These are phyloP conservation scores for Drosophila malerkotliana DNA, from an alignment of 1,140 invertebrate genomes.

Conservation along the genomic window DNA sequence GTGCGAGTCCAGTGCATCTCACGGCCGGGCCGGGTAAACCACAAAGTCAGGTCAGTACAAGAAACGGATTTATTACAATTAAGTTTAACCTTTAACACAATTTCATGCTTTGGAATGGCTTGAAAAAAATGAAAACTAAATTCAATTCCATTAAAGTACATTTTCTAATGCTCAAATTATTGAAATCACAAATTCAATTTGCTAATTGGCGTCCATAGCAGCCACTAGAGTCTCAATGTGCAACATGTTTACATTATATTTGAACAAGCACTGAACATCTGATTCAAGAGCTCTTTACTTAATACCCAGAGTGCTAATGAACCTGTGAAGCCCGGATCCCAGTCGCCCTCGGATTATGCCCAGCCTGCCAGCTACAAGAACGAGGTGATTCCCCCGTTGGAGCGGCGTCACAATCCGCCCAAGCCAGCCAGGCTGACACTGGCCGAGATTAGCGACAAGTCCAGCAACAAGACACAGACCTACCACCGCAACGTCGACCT, in stretches of 20 bases:
- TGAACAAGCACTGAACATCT: neutral
- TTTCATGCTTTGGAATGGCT: neutral
- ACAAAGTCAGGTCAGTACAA: conserved; percentile 50
- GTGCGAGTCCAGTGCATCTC: conserved; percentile 33
- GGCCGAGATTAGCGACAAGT: conserved; percentile 24
- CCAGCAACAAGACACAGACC: conserved; percentile 55
- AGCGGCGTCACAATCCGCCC: conserved; percentile 9
- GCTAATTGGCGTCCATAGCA: neutral
- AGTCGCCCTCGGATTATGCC: conserved; percentile 54
- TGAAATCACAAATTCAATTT: neutral
- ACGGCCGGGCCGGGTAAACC: conserved; percentile 60
- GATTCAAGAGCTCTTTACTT: neutral
- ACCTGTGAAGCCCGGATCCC: conserved; percentile 54
- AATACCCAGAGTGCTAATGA: conserved; percentile 63
- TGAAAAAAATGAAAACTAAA: neutral
- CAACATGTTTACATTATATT: neutral
- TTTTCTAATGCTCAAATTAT: neutral
- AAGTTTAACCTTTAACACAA: conserved; percentile 3
- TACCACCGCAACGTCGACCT: conserved; percentile 75
- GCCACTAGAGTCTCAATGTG: neutral
- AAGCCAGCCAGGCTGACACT: conserved; percentile 17
- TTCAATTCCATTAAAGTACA: neutral
- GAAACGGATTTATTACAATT: neutral
- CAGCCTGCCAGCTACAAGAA: conserved; percentile 70
- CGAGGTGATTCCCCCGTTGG: conserved; percentile 50